phyloP scores from a whole-genome alignment of 2,113 vertebrate species.

The Atlantisia rogersi region DNA sequence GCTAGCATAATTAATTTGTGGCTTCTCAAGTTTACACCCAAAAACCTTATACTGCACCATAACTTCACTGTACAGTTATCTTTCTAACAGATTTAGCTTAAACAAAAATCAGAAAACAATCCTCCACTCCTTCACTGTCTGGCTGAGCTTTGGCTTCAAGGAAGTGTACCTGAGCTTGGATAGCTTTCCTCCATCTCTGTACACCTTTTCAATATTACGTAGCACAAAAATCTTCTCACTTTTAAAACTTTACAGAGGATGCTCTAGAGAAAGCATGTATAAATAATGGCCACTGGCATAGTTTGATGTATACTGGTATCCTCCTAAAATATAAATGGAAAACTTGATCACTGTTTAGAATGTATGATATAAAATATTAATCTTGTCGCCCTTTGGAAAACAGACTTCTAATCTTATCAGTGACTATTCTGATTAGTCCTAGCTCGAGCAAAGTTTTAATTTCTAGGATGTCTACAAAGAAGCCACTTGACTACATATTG shows the following conservation, averaged over 20 bases:
- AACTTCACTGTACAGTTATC: background rate
- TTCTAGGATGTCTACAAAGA: background rate
- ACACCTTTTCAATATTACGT: background rate
- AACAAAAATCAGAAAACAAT: background rate
- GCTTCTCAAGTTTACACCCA: background rate
- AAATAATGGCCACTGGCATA: background rate
- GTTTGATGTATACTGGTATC: background rate
- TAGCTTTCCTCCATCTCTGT: background rate
- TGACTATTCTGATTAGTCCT: background rate
- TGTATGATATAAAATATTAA: background rate
- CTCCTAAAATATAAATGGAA: conserved; percentile 1
- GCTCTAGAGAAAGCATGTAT: background rate
- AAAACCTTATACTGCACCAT: background rate
- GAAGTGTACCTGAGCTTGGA: background rate
- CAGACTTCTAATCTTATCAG: background rate
- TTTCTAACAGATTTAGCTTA: background rate
- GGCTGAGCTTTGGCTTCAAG: background rate
- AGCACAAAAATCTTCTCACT: background rate
- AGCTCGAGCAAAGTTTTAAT: background rate
- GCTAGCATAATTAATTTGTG: background rate
- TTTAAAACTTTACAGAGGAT: background rate
- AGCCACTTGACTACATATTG: background rate
- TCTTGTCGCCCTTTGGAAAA: background rate
- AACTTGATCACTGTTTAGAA: background rate
- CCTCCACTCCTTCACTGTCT: background rate